These are phyloP conservation scores for Drosophila sordidula DNA, from an alignment of 2,888 invertebrate species.

Conservation along the genomic window DNA sequence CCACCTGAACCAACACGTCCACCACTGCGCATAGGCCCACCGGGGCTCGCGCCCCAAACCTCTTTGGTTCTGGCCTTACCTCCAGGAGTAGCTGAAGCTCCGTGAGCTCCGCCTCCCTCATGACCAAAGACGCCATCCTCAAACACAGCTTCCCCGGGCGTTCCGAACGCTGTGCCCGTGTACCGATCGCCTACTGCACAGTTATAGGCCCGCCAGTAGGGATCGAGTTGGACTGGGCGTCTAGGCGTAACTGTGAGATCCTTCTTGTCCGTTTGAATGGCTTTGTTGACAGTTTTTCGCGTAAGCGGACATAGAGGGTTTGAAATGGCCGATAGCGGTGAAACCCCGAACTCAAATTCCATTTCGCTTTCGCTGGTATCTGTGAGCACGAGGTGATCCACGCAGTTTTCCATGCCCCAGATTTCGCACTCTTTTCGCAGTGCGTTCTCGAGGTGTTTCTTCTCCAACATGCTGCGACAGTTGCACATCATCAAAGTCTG, in stretches of 20 bases:
- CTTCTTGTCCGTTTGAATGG: slow-evolving; percentile 87
- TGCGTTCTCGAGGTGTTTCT: slow-evolving; percentile 85
- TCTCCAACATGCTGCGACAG: slow-evolving; percentile 82
- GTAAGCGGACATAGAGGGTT: slow-evolving; percentile 85
- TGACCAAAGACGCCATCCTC: slow-evolving; percentile 64
- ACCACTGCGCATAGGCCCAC: slow-evolving; percentile 27
- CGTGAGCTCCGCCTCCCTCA: slow-evolving; percentile 59
- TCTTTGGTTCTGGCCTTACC: slow-evolving; percentile 10
- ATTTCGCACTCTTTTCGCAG: slow-evolving; percentile 85
- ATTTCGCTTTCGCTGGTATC: slow-evolving; percentile 86
- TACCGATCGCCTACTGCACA: slow-evolving; percentile 73
- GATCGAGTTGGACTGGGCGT: slow-evolving; percentile 61
- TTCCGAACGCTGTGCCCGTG: slow-evolving; percentile 58
- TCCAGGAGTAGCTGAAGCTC: slow-evolving; percentile 9
- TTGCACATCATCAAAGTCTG: slow-evolving; percentile 84
- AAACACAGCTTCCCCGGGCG: slow-evolving; percentile 39
- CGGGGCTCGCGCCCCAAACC: slow-evolving; percentile 23
- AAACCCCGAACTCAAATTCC: slow-evolving; percentile 89
- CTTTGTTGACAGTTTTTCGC: slow-evolving; percentile 86
- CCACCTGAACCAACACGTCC: slow-evolving; percentile 8
- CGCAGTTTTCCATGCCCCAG: slow-evolving; percentile 64
- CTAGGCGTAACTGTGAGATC: slow-evolving; percentile 83
- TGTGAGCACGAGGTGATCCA: slow-evolving; percentile 74
- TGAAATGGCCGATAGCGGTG: slow-evolving; percentile 89
- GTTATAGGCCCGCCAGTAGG: slow-evolving; percentile 71